Percentiles rank a stretch among this genome's conserved stretches.
Conservation (phyloP, 2,113 vertebrate species). For the Suncus etruscus region DNA sequence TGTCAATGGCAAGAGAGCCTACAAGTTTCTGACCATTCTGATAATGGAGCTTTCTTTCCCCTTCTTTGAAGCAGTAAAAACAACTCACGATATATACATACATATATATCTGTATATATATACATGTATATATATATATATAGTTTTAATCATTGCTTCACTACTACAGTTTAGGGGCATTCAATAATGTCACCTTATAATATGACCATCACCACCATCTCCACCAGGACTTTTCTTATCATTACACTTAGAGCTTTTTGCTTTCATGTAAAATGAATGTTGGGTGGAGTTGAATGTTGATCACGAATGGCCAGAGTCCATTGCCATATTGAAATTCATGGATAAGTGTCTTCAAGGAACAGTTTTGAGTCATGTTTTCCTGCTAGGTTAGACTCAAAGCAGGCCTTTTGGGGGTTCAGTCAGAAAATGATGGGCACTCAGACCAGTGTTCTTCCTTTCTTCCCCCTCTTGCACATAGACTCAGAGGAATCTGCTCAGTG, state of each 20-base stretch:
- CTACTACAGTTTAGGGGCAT: no score
- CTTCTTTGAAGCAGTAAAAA: not conserved
- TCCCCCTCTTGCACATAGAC: no score
- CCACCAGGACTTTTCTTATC: not conserved
- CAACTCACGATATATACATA: no score
- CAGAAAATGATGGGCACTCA: not conserved
- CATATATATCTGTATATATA: no score
- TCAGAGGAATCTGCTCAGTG: fast-evolving
- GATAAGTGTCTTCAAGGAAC: not conserved
- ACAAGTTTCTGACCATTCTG: not conserved
- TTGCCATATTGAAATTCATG: not conserved
- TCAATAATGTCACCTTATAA: not conserved
- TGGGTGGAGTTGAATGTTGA: no score
- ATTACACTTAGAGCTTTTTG: not conserved
- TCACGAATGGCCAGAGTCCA: not conserved
- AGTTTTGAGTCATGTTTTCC: no score
- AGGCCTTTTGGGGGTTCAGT: not conserved
- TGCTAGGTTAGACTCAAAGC: no score
- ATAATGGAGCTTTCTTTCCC: not conserved
- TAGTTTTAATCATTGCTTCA: not conserved
- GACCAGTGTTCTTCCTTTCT: fast-evolving
- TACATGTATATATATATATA: no score
- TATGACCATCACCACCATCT: no score
- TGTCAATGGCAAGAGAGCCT: not conserved
- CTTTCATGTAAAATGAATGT: no score